Conservation (phyloP, 2,888 invertebrate genomes). For the Drosophila leonis region DNA sequence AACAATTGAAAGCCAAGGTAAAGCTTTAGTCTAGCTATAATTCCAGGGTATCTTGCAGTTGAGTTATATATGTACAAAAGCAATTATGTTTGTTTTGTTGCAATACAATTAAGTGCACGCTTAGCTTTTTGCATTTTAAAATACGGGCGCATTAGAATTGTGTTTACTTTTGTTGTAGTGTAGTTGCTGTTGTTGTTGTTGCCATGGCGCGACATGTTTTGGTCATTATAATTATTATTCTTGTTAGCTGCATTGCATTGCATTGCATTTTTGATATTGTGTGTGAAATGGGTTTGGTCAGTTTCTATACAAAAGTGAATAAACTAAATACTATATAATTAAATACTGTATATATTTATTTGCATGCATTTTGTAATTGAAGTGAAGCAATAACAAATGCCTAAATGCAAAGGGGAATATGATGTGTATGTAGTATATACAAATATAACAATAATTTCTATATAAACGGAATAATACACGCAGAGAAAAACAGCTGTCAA, state of each 20-base stretch:
- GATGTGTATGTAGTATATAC: background rate
- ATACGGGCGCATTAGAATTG: constrained; percentile 34
- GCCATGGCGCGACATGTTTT: constrained; percentile 68
- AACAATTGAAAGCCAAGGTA: no score
- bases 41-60: background rate
- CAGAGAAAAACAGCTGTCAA: background rate
- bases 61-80: background rate
- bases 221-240: constrained; percentile 65
- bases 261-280: constrained; percentile 53
- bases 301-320: constrained; percentile 7
- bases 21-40: background rate
- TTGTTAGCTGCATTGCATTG: constrained; percentile 38
- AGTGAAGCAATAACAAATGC: background rate
- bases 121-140: constrained; percentile 62
- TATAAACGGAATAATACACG: background rate
- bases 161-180: constrained; percentile 26
- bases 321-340: constrained; percentile 5
- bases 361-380: background rate
- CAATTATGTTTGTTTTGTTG: constrained; percentile 18
- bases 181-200: constrained; percentile 48
- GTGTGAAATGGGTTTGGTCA: constrained; percentile 21
- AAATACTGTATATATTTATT: background rate
- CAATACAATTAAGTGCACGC: constrained; percentile 63
- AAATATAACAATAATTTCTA: background rate
- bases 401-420: background rate